Base-by-base conservation (phyloP, 2,797 vertebrate species). In the Darevskia nairensis region DNA sequence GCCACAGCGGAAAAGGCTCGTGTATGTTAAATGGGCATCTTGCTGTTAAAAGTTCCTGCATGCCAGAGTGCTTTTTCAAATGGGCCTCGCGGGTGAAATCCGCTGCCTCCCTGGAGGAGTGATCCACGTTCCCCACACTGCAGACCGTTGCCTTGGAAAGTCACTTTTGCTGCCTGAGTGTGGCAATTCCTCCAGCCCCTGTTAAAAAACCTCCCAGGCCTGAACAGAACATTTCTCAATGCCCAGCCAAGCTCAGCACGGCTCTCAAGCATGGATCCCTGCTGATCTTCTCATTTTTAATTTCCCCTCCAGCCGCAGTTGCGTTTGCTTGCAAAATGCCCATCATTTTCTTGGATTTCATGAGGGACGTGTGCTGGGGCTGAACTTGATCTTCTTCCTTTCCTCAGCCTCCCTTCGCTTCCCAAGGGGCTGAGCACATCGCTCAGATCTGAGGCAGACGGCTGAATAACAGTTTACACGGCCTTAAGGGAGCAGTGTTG, bases 141-240 rank as follows among this genome's bases (percentile, higher is more conserved):
- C 46, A 6, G 85, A 75, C 6, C 8, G 80, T 82, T 1, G 81
- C 10, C 46, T 79, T 75, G 6, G 32, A 27, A 88, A 29, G 85
- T 50, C 78, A 61, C 88, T 89, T 80, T 86, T 74, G 3, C 46
- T 90, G 78, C 93, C 71, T 82, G 25, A 85, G 87, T 82, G 87
- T 90, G 8, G 75, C 87, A 93, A 92, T 93, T 93, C 93, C 80
- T 41, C 0, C 89, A 86, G 59, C 83, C 93, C 90, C 88, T 82
- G n/a, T 75, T 89, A 55, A 23, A 84, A n/a, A 84, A 80, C 29
- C 90, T 89, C 92, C 75, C 80, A 85, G 93, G 91, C 94, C 93
- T 88, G 91, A 93, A 93, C 91, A 87, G 94, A 94, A 93, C 88
- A 91, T 94, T 93, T 94, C 92, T 94, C 94, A 84, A 17, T 76